Percentiles rank a stretch among this genome's conserved stretches.
These are phyloP conservation scores for Athalia cordata DNA, from an alignment of 2,888 invertebrate species.

Conservation along the genomic window DNA sequence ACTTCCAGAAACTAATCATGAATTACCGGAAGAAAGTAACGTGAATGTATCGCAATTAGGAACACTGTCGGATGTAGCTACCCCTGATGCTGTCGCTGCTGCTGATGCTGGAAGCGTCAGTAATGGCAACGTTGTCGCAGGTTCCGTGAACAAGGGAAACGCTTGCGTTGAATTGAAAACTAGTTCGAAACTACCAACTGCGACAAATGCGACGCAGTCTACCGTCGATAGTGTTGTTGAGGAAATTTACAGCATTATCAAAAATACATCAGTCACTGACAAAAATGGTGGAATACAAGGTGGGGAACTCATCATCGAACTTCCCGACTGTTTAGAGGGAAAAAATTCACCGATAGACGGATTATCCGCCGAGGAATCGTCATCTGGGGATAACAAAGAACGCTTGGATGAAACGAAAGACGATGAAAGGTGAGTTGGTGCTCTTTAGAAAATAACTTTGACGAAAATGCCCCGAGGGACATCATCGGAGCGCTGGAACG, in stretches of 20 bases:
- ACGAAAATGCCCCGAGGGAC: background rate
- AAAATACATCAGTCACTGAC: conserved; percentile 45
- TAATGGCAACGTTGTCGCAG: background rate
- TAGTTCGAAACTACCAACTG: background rate
- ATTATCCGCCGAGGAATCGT: conserved; percentile 55
- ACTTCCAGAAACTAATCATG: conserved; percentile 40
- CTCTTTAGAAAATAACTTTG: background rate
- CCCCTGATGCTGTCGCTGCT: background rate
- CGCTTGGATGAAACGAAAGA: conserved; percentile 62
- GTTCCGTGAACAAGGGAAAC: background rate
- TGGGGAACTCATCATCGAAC: background rate
- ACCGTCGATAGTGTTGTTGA: conserved; percentile 61
- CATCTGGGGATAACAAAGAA: conserved; percentile 55
- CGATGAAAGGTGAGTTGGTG: conserved; percentile 61
- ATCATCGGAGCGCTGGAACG: too few relatives aligned
- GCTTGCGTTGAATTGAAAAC: conserved; percentile 1
- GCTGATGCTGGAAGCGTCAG: background rate
- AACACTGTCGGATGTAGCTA: background rate
- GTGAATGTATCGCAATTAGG: background rate
- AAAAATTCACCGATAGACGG: conserved; percentile 43
- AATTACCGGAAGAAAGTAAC: conserved; percentile 25
- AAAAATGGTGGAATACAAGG: background rate
- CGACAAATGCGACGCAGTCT: conserved; percentile 36
- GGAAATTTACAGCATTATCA: conserved; percentile 60
- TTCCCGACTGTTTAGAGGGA: background rate